A percentile compares a stretch with the other conserved stretches of the same genome.
These are phyloP conservation scores for Fregata magnificens DNA, from an alignment of 2,113 vertebrate species.

Conservation along the genomic window DNA sequence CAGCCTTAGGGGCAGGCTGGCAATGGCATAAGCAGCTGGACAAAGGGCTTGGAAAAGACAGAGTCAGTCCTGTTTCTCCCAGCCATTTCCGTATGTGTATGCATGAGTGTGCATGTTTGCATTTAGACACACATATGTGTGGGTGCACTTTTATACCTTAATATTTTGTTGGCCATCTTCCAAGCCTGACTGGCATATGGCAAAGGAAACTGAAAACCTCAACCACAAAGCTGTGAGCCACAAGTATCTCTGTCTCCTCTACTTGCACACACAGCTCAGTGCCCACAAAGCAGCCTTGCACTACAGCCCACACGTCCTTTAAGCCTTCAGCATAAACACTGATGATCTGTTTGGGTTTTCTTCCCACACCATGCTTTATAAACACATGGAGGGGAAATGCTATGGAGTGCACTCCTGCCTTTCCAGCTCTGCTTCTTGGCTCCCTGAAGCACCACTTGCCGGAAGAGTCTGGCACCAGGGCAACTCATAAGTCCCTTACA, in stretches of 20 bases:
- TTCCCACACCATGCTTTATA: neutral
- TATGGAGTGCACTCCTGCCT: neutral
- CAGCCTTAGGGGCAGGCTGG: neutral
- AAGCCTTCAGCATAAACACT: neutral
- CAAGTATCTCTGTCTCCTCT: neutral
- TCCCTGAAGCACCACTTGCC: neutral
- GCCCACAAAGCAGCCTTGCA: fast-evolving
- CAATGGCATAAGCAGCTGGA: neutral
- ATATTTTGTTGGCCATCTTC: neutral
- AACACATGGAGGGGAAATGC: neutral
- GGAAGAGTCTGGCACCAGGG: neutral
- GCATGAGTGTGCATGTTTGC: fast-evolving
- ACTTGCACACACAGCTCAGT: neutral
- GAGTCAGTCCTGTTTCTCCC: neutral
- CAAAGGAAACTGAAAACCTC: neutral
- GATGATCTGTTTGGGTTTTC: neutral
- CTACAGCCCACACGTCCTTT: neutral
- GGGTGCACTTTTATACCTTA: neutral
- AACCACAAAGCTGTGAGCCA: neutral
- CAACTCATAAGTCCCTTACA: neutral
- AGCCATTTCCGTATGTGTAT: neutral
- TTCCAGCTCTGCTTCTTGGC: neutral
- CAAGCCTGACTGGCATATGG: neutral
- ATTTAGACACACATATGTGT: fast-evolving
- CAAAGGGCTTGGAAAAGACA: neutral